Conservation (phyloP, 1,140 invertebrate species). For the Piezodorus guildinii region DNA sequence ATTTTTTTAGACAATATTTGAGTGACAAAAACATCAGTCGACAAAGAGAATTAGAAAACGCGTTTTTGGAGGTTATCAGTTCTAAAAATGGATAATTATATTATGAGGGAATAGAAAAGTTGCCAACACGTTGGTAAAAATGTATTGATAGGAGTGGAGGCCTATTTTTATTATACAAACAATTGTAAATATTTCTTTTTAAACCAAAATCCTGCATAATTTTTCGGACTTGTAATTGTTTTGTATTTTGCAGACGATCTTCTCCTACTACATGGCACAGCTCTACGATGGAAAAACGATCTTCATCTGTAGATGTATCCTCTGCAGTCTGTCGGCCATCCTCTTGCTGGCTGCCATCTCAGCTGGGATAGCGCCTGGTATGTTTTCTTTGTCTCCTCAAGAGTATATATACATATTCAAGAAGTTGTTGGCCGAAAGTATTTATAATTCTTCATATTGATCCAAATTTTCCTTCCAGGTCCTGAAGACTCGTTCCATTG, state of each 20-base stretch:
- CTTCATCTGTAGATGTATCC: slow-evolving; percentile 13
- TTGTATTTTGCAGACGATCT: slow-evolving; percentile 23
- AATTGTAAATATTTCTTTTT: too few species aligned
- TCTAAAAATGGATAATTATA: too few species aligned
- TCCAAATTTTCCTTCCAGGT: slow-evolving; percentile 12
- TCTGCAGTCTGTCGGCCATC: slow-evolving; percentile 2
- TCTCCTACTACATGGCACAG: slow-evolving; percentile 22
- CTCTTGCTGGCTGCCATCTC: slow-evolving; percentile 1
- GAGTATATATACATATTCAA: background rate
- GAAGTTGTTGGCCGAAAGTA: background rate
- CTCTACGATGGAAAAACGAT: slow-evolving; percentile 7
- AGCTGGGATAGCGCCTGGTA: background rate
- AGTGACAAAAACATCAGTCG: too few species aligned
- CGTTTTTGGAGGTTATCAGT: too few species aligned
- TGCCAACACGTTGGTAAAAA: too few species aligned
- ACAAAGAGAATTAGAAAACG: too few species aligned
- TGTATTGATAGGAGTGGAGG: too few species aligned
- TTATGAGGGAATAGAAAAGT: too few species aligned
- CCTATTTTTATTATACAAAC: too few species aligned
- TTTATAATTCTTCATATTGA: background rate
- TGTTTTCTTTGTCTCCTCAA: background rate
- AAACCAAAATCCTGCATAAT: too few species aligned
- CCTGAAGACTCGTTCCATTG: slow-evolving; percentile 43
- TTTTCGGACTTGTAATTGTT: too few species aligned
- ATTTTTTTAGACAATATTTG: too few species aligned